phyloP scores from a whole-genome alignment of 2,113 vertebrate species.

The Dolichallabes microphthalmus region DNA sequence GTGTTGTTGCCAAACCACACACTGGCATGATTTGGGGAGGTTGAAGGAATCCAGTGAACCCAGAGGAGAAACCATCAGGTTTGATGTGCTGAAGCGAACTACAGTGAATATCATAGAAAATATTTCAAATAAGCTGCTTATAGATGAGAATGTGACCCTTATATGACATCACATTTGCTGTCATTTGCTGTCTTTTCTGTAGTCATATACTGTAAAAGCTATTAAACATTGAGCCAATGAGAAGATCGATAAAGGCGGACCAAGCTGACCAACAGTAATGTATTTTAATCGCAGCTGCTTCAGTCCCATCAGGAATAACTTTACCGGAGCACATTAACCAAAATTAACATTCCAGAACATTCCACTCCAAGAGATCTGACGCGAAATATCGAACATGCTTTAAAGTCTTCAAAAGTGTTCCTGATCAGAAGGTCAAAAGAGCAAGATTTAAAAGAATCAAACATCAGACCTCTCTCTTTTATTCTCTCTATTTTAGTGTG shows the following conservation, averaged over 20 bases:
- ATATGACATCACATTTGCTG: not conserved
- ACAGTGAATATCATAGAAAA: not conserved
- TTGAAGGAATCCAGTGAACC: not conserved
- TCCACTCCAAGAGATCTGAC: too few relatives aligned
- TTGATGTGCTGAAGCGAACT: not conserved
- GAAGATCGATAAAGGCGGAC: not conserved
- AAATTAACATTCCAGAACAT: not conserved
- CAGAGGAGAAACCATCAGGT: not conserved
- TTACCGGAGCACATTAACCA: too few relatives aligned
- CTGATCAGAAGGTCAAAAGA: constrained; percentile 29
- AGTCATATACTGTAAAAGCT: not conserved
- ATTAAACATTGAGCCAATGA: not conserved
- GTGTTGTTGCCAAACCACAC: not conserved
- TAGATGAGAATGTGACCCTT: not conserved
- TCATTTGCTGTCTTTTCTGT: not conserved
- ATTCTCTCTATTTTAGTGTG: not conserved
- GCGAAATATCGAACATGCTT: constrained; percentile 13
- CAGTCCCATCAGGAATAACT: not conserved
- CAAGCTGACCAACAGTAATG: not conserved
- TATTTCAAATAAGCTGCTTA: not conserved
- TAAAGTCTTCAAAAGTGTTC: not conserved
- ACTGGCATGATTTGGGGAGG: not conserved
- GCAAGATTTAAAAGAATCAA: not conserved
- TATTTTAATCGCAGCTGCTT: not conserved
- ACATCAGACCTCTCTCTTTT: not conserved